Percentiles rank a stretch among this genome's conserved stretches.
Evolutionary conservation across 2,113 vertebrate species (phyloP).

Genomic region (Scolopax mira): DNA sequence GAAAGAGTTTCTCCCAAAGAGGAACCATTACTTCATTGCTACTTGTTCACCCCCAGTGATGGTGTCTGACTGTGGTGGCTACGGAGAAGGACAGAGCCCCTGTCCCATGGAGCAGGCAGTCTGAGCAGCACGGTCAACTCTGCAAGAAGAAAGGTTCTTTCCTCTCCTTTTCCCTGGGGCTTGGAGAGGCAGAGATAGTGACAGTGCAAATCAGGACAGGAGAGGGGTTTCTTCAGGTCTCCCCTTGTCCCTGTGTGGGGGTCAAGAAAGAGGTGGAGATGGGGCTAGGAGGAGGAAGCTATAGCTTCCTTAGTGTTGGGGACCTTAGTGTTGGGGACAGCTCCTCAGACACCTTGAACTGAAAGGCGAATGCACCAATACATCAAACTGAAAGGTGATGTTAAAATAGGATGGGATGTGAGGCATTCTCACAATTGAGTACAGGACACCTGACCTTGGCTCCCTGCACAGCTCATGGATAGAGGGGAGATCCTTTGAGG

Average conservation of each 20-base stretch:
- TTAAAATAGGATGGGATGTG: rapidly evolving
- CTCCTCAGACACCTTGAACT: neutral
- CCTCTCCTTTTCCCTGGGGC: neutral
- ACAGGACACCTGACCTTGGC: neutral
- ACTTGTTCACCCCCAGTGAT: rapidly evolving
- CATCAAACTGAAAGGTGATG: neutral
- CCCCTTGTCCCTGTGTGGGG: neutral
- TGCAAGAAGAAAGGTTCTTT: neutral
- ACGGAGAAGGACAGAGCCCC: neutral
- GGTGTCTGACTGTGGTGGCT: rapidly evolving
- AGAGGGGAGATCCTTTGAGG: neutral
- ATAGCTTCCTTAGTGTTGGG: rapidly evolving
- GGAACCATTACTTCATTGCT: neutral
- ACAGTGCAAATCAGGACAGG: neutral
- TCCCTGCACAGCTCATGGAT: neutral
- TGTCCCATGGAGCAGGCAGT: neutral
- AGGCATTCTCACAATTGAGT: neutral
- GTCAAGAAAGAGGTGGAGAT: neutral
- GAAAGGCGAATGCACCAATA: neutral
- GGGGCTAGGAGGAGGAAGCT: neutral
- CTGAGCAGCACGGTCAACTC: neutral
- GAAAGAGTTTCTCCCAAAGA: neutral
- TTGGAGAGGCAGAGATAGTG: neutral
- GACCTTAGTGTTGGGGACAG: neutral
- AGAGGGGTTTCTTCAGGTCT: neutral